phyloP scores from a whole-genome alignment of 2,888 invertebrate genomes.

The Aleiodes alternator region DNA sequence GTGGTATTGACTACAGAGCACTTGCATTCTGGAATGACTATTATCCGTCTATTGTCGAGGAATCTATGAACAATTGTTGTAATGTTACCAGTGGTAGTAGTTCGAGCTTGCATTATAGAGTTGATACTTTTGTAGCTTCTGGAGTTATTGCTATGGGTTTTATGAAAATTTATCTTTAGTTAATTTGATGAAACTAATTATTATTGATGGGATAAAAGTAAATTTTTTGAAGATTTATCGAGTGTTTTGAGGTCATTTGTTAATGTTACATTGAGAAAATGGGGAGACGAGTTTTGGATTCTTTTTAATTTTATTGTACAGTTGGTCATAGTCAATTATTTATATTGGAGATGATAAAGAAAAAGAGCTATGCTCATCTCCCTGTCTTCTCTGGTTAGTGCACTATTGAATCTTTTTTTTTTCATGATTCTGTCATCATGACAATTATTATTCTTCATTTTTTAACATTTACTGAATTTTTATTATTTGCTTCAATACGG shows the following conservation, averaged over 20 bases:
- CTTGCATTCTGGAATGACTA: conserved; percentile 91
- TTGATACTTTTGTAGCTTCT: conserved; percentile 39
- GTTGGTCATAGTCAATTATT: too few species aligned
- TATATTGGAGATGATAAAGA: too few species aligned
- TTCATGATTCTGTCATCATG: neutral
- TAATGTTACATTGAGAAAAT: neutral
- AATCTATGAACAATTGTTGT: conserved; percentile 84
- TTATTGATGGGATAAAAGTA: conserved; percentile 1
- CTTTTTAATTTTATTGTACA: too few species aligned
- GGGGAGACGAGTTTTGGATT: neutral
- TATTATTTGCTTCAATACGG: conserved; percentile 74
- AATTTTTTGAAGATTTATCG: conserved; percentile 22
- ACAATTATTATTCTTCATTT: conserved; percentile 43
- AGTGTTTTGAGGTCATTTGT: conserved; percentile 2
- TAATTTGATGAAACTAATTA: neutral
- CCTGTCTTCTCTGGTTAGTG: neutral
- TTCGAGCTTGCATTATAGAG: neutral
- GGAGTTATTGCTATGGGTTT: conserved; percentile 42
- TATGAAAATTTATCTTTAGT: neutral
- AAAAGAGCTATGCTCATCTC: too few species aligned
- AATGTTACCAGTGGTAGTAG: conserved; percentile 75
- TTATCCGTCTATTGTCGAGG: conserved; percentile 85
- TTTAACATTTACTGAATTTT: conserved; percentile 75
- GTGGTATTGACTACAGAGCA: conserved; percentile 84
- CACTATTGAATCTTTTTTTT: conserved; percentile 5